Base-by-base conservation (phyloP, 2,888 invertebrate genomes). In the Apamea sordens region DNA sequence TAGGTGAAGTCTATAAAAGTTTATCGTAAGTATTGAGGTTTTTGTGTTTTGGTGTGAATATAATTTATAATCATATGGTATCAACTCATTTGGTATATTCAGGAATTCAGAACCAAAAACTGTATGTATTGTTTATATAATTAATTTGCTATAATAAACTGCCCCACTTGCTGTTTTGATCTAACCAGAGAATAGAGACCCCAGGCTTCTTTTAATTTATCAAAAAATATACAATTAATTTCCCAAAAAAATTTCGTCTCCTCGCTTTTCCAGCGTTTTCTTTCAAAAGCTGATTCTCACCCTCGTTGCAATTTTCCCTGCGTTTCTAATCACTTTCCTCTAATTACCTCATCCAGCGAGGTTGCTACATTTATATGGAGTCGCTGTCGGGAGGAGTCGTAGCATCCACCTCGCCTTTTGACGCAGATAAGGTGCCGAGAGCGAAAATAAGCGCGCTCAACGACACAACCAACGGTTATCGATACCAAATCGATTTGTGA, bases 401-500 rank as follows among this genome's bases (percentile, higher is more conserved):
- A 56, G 61, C 79, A 71, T 73, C 73, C 73, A 82, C 77, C 77
- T 84, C 67, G 68, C 79, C 71, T 83, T 32, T 86, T 79, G 83
- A 83, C 84, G 86, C 86, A 90, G 93, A 93, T 92, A 92, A 93
- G 91, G 90, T 89, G 90, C 91, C 90, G 88, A 89, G 90, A 91
- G 88, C 88, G 90, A 91, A 92, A 93, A 92, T 92, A 92, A 90
- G 88, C 88, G 86, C 83, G 81, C 76, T 80, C 79, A 76, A 71
- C 84, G 70, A 13, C 36, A 21, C 69, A 78, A 89, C 86, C 77
- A 82, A 63, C n/a, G 76, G 77, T 84, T 75, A 68, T 77, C 84
- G 78, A 80, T 79, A 59, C 3, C 0, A 76, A 80, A 73, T 73
- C 41, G 69, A 76, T 76, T 53, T 65, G 73, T 41, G 65, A 83